These are phyloP conservation scores for Chaenogobius annularis DNA, from an alignment of 2,113 vertebrate species.

Conservation along the genomic window DNA sequence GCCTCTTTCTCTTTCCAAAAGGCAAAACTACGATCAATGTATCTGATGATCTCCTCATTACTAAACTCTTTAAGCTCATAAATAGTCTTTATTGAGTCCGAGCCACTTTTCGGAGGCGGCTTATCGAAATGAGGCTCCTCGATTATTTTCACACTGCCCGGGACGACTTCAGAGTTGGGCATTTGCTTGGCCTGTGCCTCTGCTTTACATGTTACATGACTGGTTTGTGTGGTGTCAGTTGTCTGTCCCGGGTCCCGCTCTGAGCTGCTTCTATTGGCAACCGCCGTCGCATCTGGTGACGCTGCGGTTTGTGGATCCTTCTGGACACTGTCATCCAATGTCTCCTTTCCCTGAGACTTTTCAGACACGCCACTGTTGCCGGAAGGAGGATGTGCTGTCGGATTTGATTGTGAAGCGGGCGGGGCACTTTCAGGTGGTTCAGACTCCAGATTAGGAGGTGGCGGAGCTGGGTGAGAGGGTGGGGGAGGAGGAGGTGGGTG, in stretches of 20 bases:
- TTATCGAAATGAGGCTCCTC: constrained; percentile 42
- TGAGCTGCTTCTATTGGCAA: constrained; percentile 33
- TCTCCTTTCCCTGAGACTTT: constrained; percentile 7
- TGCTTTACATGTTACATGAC: constrained; percentile 3
- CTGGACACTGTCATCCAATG: constrained; percentile 7
- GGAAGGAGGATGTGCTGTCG: constrained; percentile 17
- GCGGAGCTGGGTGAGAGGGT: constrained; percentile 25
- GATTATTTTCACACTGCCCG: constrained; percentile 31
- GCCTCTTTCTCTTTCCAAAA: constrained; percentile 98
- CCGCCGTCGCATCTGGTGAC: constrained; percentile 17
- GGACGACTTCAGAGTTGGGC: constrained; percentile 13
- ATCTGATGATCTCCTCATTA: constrained; percentile 91
- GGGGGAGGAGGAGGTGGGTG: constrained; percentile 58
- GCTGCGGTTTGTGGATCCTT: constrained; percentile 9
- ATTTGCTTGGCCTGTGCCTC: constrained; percentile 17
- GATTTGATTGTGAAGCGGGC: constrained; percentile 10
- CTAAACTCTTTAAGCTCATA: constrained; percentile 93
- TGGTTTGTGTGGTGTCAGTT: constrained; percentile 4
- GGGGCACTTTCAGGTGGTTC: constrained; percentile 13
- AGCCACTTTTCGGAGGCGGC: constrained; percentile 37
- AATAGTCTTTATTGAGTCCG: constrained; percentile 82
- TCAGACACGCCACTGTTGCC: constrained; percentile 11
- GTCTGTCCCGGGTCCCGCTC: constrained; percentile 8
- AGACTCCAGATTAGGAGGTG: constrained; percentile 17
- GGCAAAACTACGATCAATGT: constrained; percentile 95